Conservation (phyloP, 2,888 invertebrate genomes). For the Eumerus sabulonum region DNA sequence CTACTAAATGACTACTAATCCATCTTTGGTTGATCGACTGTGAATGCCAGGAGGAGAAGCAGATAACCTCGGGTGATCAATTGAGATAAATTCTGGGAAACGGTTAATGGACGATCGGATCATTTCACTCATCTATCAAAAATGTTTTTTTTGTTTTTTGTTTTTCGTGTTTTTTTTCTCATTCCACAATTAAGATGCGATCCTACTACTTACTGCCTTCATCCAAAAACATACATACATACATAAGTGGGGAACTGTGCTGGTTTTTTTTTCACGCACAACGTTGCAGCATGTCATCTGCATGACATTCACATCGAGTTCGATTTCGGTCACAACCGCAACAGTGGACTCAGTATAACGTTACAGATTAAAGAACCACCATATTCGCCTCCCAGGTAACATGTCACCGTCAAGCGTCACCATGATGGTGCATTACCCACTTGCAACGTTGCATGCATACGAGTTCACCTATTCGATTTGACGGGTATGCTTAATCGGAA, state of each 20-base stretch:
- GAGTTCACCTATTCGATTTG: constrained; percentile 46
- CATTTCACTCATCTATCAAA: neutral
- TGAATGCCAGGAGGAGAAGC: constrained; percentile 6
- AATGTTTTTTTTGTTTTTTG: too few species aligned
- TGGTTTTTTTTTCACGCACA: too few species aligned
- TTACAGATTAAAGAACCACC: constrained; percentile 59
- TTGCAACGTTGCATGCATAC: constrained; percentile 22
- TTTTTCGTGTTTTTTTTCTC: too few species aligned
- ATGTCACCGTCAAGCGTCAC: constrained; percentile 43
- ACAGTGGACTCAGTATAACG: constrained; percentile 30
- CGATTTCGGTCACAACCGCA: constrained; percentile 30
- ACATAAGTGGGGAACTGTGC: neutral
- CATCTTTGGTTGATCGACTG: constrained; percentile 44
- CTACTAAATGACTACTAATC: constrained; percentile 44
- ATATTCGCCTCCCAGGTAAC: constrained; percentile 56
- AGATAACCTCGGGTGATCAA: constrained; percentile 35
- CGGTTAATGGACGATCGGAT: constrained; percentile 17
- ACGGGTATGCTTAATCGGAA: constrained; percentile 49
- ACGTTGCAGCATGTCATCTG: constrained; percentile 49
- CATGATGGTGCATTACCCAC: constrained; percentile 64
- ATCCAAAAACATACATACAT: neutral
- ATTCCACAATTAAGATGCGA: too few species aligned
- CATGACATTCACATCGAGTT: constrained; percentile 35
- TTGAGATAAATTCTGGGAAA: constrained; percentile 46
- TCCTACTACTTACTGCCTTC: neutral